A percentile compares a stretch with the other conserved stretches of the same genome.
Conservation (phyloP, 2,113 vertebrate species). For the Helogale parvula region DNA sequence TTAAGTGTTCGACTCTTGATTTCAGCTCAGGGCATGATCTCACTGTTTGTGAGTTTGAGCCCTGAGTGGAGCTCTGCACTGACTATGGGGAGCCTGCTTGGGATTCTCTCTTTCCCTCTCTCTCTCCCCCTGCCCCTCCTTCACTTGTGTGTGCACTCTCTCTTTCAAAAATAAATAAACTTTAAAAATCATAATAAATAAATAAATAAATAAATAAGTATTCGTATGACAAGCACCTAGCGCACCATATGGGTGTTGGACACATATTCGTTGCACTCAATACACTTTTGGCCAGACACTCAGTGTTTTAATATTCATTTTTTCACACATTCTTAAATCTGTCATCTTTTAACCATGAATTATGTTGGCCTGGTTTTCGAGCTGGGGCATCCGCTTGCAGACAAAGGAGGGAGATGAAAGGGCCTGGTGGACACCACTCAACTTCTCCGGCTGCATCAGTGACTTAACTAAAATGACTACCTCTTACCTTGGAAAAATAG, state of each 20-base stretch:
- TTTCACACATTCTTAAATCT: background rate
- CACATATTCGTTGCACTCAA: background rate
- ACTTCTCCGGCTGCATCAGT: background rate
- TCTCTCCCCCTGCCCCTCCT: too few species aligned
- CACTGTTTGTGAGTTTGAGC: too few species aligned
- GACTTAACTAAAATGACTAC: background rate
- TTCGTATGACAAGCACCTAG: background rate
- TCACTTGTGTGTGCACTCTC: too few species aligned
- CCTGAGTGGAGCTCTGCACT: too few species aligned
- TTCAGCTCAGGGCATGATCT: too few species aligned
- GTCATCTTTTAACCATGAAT: background rate
- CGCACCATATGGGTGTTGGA: background rate
- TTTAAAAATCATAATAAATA: too few species aligned
- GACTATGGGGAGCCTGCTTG: too few species aligned
- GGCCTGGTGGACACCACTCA: background rate
- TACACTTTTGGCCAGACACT: background rate
- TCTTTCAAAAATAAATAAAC: too few species aligned
- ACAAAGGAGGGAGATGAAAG: background rate
- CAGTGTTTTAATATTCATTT: background rate
- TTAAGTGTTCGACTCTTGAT: too few species aligned
- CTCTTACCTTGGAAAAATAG: background rate
- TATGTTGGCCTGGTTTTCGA: background rate
- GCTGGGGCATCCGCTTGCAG: too few species aligned
- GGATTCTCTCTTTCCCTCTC: too few species aligned
- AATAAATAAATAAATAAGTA: too few species aligned